A percentile compares a stretch with the other conserved stretches of the same genome.
Evolutionary conservation across 1,140 invertebrate species (phyloP).

Genomic region (Gonatopus flavifemur): DNA sequence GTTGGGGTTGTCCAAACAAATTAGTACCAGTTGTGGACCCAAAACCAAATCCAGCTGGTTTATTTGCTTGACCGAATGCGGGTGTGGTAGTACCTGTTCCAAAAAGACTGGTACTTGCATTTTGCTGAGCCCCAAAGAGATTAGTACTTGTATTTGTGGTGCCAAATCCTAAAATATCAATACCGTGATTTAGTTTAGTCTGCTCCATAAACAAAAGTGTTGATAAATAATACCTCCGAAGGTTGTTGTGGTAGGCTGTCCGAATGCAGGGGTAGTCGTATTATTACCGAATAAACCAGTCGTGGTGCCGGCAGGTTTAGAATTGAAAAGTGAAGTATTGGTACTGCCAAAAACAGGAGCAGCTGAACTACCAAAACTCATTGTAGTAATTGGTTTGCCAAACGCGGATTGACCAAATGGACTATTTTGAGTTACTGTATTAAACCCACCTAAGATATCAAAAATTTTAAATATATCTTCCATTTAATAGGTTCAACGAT

Average conservation of each 20-base stretch:
- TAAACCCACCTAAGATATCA: constrained; percentile 38
- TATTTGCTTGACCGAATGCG: constrained; percentile 66
- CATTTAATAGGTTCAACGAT: too few relatives aligned
- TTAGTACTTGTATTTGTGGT: constrained; percentile 45
- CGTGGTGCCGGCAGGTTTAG: constrained; percentile 60
- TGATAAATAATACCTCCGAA: constrained; percentile 46
- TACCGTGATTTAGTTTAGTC: neutral
- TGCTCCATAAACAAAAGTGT: neutral
- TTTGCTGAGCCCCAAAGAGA: constrained; percentile 52
- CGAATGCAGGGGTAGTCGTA: constrained; percentile 51
- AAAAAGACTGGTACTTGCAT: constrained; percentile 53
- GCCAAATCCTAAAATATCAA: constrained; percentile 42
- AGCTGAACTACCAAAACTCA: constrained; percentile 50
- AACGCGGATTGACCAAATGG: constrained; percentile 59
- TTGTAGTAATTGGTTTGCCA: constrained; percentile 56
- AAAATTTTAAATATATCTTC: constrained; percentile 1
- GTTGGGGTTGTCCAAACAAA: constrained; percentile 62
- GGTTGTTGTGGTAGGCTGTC: constrained; percentile 53
- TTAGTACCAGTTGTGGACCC: constrained; percentile 53
- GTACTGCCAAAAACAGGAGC: constrained; percentile 56
- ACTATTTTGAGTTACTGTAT: constrained; percentile 45
- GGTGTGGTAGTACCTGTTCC: constrained; percentile 53
- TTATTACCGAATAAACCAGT: constrained; percentile 55
- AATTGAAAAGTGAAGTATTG: constrained; percentile 62
- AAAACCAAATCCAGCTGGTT: constrained; percentile 63